Base-by-base conservation (phyloP, 2,888 invertebrate species). In the Philonicus albiceps region DNA sequence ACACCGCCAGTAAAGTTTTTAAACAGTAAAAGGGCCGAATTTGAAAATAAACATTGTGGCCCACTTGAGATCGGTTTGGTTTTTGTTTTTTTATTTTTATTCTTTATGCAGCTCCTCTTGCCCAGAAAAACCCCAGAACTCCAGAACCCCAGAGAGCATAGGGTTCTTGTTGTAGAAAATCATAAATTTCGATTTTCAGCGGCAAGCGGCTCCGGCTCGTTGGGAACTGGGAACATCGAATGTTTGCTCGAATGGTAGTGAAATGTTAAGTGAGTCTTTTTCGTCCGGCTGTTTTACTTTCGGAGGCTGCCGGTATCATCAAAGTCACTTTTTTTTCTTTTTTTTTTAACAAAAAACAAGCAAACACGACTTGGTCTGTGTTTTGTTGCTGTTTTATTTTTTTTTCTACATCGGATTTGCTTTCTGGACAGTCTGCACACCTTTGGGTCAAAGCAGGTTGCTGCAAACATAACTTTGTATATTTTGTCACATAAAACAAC, bases 1-100 rank as follows among this genome's bases (percentile, higher is more conserved):
- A 73, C 73, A 73, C 31, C 43, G 84, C 73, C 84, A 64, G 73
- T 43, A 74, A 86, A 86, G 73, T 86, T 84, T 84, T 84, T 86
- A 86, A 87, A 86, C 86, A 76, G 87, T 86, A 87, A 87, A 87
- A 87, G 87, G 86, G 87, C 87, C 87, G 87, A 87, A 87, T 86
- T 86, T 72, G 40, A 87, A 80, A 84, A 84, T 73, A 87, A 87
- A 87, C 84, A 87, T 78, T 84, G 86, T 78, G 85, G 85, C 76
- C 87, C 87, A 87, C 87, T 87, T 87, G 87, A 87, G 75, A 86
- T 86, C 55, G 27, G 81, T 81, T n/a, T 80, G 43, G 31, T 75
- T 30, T 83, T 83, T 30, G n/a, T n/a, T n/a, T n/a, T n/a, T n/a
- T n/a, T n/a, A n/a, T n/a, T n/a, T n/a, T n/a, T n/a, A n/a, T n/a